These are phyloP conservation scores for Lophius americanus DNA, from an alignment of 2,797 vertebrate species.

Conservation along the genomic window DNA sequence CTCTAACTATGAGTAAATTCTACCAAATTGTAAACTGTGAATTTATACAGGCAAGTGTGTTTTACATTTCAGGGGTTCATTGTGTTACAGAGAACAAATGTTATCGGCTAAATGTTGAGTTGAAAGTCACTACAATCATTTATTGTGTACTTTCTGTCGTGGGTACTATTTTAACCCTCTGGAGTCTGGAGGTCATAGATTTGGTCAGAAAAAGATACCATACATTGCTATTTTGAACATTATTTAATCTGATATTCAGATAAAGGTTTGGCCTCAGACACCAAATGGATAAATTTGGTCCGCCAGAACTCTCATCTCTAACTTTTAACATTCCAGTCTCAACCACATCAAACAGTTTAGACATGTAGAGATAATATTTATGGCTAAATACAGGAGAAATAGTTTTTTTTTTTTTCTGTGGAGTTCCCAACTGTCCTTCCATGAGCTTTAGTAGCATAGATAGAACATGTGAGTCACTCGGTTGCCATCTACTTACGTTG, in stretches of 20 bases:
- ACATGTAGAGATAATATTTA: background rate
- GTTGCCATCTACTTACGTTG: slow-evolving; percentile 36
- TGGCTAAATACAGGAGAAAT: slow-evolving; percentile 6
- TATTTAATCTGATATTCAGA: too few species aligned
- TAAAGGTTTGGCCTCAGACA: too few species aligned
- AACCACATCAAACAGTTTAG: too few species aligned
- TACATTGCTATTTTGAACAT: too few species aligned
- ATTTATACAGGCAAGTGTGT: slow-evolving; percentile 1
- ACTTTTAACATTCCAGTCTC: background rate
- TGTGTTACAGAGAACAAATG: background rate
- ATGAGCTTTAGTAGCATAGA: slow-evolving; percentile 4
- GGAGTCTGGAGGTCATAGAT: too few species aligned
- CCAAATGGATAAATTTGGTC: background rate
- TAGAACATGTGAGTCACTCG: slow-evolving; percentile 37
- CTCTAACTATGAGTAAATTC: too few species aligned
- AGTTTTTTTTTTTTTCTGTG: background rate
- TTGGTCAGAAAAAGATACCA: too few species aligned
- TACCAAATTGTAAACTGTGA: background rate
- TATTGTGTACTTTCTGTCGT: background rate
- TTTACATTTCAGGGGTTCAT: too few species aligned
- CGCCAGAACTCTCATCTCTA: background rate
- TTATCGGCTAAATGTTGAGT: slow-evolving; percentile 7
- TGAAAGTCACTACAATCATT: background rate
- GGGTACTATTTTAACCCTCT: background rate
- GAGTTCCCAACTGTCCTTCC: slow-evolving; percentile 25